These are phyloP conservation scores for Lerema accius DNA, from an alignment of 1,140 invertebrate species.

Conservation along the genomic window DNA sequence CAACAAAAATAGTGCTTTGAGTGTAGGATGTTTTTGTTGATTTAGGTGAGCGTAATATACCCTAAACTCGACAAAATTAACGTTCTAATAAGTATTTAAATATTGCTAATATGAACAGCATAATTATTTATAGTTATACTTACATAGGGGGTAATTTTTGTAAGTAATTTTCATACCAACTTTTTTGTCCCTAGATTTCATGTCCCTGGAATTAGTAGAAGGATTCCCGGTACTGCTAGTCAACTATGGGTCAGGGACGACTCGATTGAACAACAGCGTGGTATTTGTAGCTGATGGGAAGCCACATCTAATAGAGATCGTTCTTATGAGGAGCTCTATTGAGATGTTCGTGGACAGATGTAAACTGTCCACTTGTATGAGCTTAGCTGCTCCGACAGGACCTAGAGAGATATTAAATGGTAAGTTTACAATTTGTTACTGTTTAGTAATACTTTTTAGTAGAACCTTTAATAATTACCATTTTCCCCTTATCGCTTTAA, in stretches of 20 bases:
- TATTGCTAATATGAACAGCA: no score
- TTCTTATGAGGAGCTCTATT: slow-evolving; percentile 86
- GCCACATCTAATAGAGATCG: slow-evolving; percentile 92
- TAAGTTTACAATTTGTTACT: slow-evolving; percentile 44
- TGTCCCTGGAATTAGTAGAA: slow-evolving; percentile 93
- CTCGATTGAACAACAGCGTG: slow-evolving; percentile 87
- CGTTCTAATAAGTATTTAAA: background rate
- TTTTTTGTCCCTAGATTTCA: slow-evolving; percentile 89
- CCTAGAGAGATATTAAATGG: slow-evolving; percentile 90
- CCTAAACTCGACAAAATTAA: background rate
- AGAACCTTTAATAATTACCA: no score
- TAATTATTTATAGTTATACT: no score
- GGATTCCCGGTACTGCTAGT: slow-evolving; percentile 93
- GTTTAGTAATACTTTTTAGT: no score
- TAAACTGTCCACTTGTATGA: slow-evolving; percentile 87
- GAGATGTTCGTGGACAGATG: slow-evolving; percentile 92
- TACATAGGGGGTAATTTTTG: no score
- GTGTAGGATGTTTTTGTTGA: background rate
- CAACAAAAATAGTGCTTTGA: background rate
- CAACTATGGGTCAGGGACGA: slow-evolving; percentile 94
- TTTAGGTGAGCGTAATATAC: background rate
- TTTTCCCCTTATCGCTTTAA: no score
- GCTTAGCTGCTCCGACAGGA: slow-evolving; percentile 86
- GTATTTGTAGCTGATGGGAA: slow-evolving; percentile 90
- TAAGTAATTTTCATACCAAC: no score